A percentile compares a stretch with the other conserved stretches of the same genome.
phyloP scores from a whole-genome alignment of 2,888 invertebrate genomes.

The Electrophaes corylata region DNA sequence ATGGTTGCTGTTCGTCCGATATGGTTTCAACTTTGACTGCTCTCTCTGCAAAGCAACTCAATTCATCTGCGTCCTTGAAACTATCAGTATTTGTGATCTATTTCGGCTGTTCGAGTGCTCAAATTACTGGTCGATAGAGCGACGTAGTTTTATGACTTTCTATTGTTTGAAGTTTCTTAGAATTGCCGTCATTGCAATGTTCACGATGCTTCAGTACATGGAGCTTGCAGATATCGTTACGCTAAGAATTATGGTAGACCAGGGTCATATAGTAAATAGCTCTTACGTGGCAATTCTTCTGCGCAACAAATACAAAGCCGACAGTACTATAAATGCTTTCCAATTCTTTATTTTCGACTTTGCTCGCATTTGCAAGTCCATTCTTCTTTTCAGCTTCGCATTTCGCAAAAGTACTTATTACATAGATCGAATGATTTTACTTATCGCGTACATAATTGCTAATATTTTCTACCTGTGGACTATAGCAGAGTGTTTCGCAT shows the following conservation, averaged over 20 bases:
- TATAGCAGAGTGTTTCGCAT: conserved; percentile 44
- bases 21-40: conserved; percentile 41
- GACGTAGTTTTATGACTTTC: conserved; percentile 24
- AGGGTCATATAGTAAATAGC: conserved; percentile 10
- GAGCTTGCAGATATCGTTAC: conserved; percentile 38
- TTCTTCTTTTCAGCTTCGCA: conserved; percentile 47
- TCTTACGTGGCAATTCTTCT: conserved; percentile 27
- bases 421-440: conserved; percentile 41
- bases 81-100: conserved; percentile 38
- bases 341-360: conserved; percentile 37
- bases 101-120: conserved; percentile 45
- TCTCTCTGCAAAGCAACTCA: conserved; percentile 41
- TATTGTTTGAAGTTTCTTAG: conserved; percentile 43
- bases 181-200: conserved; percentile 40
- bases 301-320: conserved; percentile 9
- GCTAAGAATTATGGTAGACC: conserved; percentile 32
- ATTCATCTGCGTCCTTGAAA: conserved; percentile 39
- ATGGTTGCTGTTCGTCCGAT: conserved; percentile 44
- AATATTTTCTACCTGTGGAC: conserved; percentile 49
- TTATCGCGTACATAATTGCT: conserved; percentile 42
- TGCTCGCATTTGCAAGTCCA: conserved; percentile 44
- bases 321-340: background rate
- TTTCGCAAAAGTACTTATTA: conserved; percentile 20
- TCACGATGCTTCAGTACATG: conserved; percentile 43
- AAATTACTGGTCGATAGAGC: conserved; percentile 33